Evolutionary conservation across 2,113 vertebrate species (phyloP), one percentile per base, ranked within the genome.

Genomic region (Abramis brama): DNA sequence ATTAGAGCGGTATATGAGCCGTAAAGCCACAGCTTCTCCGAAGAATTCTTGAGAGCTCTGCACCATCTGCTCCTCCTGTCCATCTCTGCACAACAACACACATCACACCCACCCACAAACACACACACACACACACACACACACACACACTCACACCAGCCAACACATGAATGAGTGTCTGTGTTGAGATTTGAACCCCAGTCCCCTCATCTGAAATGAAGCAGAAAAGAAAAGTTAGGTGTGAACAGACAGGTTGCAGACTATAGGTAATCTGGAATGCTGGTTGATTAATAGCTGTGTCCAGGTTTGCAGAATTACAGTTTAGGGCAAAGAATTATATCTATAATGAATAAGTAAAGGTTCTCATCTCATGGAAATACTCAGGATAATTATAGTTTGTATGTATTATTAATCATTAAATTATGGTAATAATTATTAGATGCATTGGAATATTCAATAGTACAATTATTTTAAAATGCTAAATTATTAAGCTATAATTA

Each of bases 1-100:
- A 89, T 89, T 86, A 89, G 85, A 75, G 68, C 1, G 19, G 70
- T 81, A 85, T 79, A 85, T 85, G 88, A 89, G 88, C 82, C 78
- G 77, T 75, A 89, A 89, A 89, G 43, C 66, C 77, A 74, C 59
- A 10, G 73, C 39, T 80, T 50, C n/a, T 71, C 76, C 36, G 59
- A 86, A 86, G 80, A 79, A 79, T 79, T 79, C 82, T 81, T 84
- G 50, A 36, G 85, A 83, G 81, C 79, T 82, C 47, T 87, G 27
- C 3, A 36, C 85, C 86, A 87, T 89, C 86, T 87, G 86, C 74
- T 89, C 62, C 70, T 50, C 36, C 50, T 59, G 60, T 78, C 59
- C 39, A 73, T 73, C 82, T 84, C 82, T 76, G 57, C 52, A 47
- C 50, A 79, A 83, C 79, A 85, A 74, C 25, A 74, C 76, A 59